Percentiles rank a stretch among this genome's conserved stretches.
These are phyloP conservation scores for Drosophila malerkotliana DNA, from an alignment of 1,140 invertebrate species.

Conservation along the genomic window DNA sequence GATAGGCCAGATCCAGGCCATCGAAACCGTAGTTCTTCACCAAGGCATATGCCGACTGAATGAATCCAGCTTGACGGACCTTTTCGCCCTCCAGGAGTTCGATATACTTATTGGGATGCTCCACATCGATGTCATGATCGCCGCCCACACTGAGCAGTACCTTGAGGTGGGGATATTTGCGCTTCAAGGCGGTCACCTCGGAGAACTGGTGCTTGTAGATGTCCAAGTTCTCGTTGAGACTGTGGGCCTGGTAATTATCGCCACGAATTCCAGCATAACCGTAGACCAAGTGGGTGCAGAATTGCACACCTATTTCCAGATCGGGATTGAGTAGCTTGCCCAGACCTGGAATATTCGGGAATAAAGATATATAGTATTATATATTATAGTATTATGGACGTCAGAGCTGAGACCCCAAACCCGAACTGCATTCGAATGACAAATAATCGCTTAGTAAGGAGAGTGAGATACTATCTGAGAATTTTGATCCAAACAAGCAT, in stretches of 20 bases:
- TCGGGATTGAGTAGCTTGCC: constrained; percentile 91
- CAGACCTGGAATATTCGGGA: constrained; percentile 86
- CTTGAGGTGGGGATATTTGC: constrained; percentile 88
- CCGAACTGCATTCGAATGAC: constrained; percentile 27
- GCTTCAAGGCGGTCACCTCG: constrained; percentile 88
- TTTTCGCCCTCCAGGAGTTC: constrained; percentile 88
- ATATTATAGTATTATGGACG: neutral
- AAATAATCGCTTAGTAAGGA: constrained; percentile 24
- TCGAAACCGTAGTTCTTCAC: constrained; percentile 91
- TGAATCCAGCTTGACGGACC: constrained; percentile 88
- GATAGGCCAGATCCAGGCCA: constrained; percentile 93
- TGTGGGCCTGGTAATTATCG: constrained; percentile 88
- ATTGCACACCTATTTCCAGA: constrained; percentile 88
- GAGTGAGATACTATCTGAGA: constrained; percentile 18
- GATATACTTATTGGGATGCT: constrained; percentile 79
- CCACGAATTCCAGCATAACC: constrained; percentile 91
- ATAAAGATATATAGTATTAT: neutral
- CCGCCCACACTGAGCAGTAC: constrained; percentile 91
- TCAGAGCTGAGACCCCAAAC: neutral
- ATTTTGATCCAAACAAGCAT: constrained; percentile 2
- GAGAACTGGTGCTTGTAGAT: constrained; percentile 89
- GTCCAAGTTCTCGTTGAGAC: constrained; percentile 89
- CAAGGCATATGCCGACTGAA: constrained; percentile 88
- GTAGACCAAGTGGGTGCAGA: constrained; percentile 94
- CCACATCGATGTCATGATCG: constrained; percentile 87